These are phyloP conservation scores for Coptodon bakossiorum DNA, from an alignment of 2,113 vertebrate species.

Conservation along the genomic window DNA sequence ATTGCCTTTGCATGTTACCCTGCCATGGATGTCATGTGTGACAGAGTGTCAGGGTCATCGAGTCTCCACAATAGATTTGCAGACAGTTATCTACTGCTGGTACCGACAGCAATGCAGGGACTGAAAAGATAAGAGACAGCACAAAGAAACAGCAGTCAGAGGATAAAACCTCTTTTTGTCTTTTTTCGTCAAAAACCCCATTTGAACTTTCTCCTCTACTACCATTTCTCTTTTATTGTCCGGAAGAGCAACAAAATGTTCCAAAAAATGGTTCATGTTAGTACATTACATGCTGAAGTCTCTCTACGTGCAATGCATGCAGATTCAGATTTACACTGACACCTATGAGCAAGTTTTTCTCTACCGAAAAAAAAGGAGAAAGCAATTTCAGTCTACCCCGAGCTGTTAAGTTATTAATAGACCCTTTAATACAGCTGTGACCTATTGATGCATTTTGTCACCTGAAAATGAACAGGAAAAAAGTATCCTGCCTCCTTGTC, in stretches of 20 bases:
- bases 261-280: neutral
- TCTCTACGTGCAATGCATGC: neutral
- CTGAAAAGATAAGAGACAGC: neutral
- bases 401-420: neutral
- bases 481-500: rapidly evolving
- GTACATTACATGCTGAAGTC: neutral
- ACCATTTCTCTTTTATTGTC: neutral
- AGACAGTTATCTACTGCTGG: neutral
- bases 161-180: neutral
- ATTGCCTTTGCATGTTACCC: neutral
- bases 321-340: neutral
- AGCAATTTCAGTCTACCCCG: neutral
- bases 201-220: neutral
- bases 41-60: neutral
- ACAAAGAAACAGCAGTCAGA: neutral
- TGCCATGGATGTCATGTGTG: neutral
- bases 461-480: rapidly evolving
- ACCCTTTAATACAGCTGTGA: neutral
- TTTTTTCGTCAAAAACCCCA: rapidly evolving
- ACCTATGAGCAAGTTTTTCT: rapidly evolving
- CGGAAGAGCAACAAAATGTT: neutral
- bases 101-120: rapidly evolving
- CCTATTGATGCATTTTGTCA: neutral
- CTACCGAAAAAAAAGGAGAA: too few species aligned
- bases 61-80: neutral